Evolutionary conservation across 1,140 invertebrate genomes (phyloP).

Genomic region (Matsumurasca onukii): DNA sequence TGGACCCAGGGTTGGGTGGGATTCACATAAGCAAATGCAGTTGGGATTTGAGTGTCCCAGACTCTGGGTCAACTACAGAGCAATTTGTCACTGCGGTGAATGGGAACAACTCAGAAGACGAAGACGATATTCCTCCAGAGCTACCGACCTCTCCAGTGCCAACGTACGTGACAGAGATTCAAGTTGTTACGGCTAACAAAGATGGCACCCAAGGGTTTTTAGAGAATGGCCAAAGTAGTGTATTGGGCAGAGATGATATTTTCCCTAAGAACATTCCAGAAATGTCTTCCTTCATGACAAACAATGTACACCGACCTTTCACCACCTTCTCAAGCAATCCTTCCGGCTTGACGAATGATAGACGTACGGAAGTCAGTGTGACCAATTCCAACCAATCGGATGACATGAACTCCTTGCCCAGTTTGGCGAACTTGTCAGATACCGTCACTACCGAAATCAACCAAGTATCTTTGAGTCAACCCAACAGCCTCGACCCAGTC

Average conservation of each 20-base stretch:
- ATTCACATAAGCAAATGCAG: slow-evolving; percentile 31
- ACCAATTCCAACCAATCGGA: slow-evolving; percentile 10
- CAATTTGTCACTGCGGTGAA: slow-evolving; percentile 36
- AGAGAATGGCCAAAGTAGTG: slow-evolving; percentile 1
- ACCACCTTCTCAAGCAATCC: slow-evolving; percentile 2
- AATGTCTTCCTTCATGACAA: slow-evolving; percentile 14
- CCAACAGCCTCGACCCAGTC: slow-evolving; percentile 29
- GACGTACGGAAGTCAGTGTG: background rate
- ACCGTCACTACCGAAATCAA: background rate
- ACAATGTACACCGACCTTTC: background rate
- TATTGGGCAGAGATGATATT: slow-evolving; percentile 12
- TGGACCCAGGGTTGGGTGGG: background rate
- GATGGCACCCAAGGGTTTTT: slow-evolving; percentile 2
- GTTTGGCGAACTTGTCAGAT: slow-evolving; percentile 16
- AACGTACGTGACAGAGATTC: slow-evolving; percentile 39
- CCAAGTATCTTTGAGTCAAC: slow-evolving; percentile 31
- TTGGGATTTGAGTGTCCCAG: slow-evolving; percentile 35
- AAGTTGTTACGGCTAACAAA: slow-evolving; percentile 32
- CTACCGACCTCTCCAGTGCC: slow-evolving; percentile 50
- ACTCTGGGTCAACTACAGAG: slow-evolving; percentile 29
- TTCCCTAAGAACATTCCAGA: slow-evolving; percentile 20
- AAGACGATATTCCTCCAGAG: slow-evolving; percentile 46
- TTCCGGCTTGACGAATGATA: background rate
- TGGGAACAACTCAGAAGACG: slow-evolving; percentile 33
- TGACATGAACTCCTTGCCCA: slow-evolving; percentile 21